These are phyloP conservation scores for Apotomis capreana DNA, from an alignment of 2,888 invertebrate species.

Conservation along the genomic window DNA sequence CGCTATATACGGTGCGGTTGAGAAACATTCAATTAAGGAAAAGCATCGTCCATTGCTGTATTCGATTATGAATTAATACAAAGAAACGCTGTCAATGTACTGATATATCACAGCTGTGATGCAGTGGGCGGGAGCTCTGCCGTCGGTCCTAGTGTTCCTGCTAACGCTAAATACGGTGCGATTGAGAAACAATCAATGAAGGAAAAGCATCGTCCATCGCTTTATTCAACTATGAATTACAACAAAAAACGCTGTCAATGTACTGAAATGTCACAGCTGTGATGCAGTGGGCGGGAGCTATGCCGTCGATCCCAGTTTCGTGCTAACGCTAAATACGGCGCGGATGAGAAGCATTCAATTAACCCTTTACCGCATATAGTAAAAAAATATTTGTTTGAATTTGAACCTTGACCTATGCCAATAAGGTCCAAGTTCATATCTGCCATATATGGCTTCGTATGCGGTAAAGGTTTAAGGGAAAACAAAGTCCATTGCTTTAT, in stretches of 20 bases:
- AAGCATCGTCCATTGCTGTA: constrained; percentile 15
- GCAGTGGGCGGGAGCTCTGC: constrained; percentile 21
- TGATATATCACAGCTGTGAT: constrained; percentile 11
- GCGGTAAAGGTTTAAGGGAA: too few relatives aligned
- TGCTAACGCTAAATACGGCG: constrained; percentile 22
- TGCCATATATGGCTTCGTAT: too few relatives aligned
- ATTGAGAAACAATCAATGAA: constrained; percentile 24
- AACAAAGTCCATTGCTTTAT: too few relatives aligned
- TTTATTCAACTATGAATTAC: too few relatives aligned
- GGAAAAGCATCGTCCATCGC: constrained; percentile 20
- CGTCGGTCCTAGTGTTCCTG: constrained; percentile 22
- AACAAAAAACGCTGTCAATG: too few relatives aligned
- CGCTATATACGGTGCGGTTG: constrained; percentile 16
- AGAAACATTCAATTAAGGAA: constrained; percentile 31
- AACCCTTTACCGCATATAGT: too few relatives aligned
- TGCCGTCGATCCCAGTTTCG: constrained; percentile 22
- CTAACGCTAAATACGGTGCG: constrained; percentile 18
- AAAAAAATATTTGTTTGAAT: too few relatives aligned
- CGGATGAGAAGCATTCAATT: constrained; percentile 21
- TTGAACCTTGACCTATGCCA: too few relatives aligned
- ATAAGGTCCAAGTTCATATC: too few relatives aligned
- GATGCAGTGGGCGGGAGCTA: constrained; percentile 20
- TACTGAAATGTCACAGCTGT: constrained; percentile 10
- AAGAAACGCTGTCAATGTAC: not conserved
- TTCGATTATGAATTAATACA: too few relatives aligned